Conservation (phyloP, 2,797 vertebrate genomes). For the Ceyx erithaca region DNA sequence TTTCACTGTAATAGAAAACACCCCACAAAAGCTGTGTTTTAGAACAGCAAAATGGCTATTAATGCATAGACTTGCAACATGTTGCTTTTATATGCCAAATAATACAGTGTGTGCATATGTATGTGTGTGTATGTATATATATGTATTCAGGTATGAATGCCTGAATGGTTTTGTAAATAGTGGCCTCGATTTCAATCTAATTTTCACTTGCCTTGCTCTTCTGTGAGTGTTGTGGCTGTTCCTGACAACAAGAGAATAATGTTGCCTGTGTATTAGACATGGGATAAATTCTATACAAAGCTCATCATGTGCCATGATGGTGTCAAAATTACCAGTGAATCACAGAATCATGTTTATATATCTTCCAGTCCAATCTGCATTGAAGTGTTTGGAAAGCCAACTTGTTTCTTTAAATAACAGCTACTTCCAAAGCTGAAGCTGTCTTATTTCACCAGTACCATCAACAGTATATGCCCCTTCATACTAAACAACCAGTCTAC, state of each 20-base stretch:
- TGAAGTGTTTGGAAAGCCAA: background rate
- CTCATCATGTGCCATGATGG: background rate
- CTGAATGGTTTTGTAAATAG: background rate
- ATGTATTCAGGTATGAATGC: background rate
- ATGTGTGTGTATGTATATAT: background rate
- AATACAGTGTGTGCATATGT: background rate
- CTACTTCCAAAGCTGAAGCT: background rate
- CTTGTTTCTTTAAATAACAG: background rate
- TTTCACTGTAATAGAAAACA: background rate
- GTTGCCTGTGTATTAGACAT: background rate
- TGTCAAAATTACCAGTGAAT: background rate
- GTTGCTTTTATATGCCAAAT: background rate
- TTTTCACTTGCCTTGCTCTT: background rate
- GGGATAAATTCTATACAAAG: background rate
- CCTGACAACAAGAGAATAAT: background rate
- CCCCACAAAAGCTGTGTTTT: background rate
- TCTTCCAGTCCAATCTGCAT: background rate
- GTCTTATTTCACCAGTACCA: background rate
- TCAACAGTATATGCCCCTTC: background rate
- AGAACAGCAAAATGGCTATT: background rate
- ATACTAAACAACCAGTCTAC: background rate
- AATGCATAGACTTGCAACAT: background rate
- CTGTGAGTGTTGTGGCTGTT: background rate
- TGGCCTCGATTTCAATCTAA: background rate
- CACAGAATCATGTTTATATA: background rate